These are phyloP conservation scores for Onychostruthus taczanowskii DNA, from an alignment of 2,113 vertebrate species.

Conservation along the genomic window DNA sequence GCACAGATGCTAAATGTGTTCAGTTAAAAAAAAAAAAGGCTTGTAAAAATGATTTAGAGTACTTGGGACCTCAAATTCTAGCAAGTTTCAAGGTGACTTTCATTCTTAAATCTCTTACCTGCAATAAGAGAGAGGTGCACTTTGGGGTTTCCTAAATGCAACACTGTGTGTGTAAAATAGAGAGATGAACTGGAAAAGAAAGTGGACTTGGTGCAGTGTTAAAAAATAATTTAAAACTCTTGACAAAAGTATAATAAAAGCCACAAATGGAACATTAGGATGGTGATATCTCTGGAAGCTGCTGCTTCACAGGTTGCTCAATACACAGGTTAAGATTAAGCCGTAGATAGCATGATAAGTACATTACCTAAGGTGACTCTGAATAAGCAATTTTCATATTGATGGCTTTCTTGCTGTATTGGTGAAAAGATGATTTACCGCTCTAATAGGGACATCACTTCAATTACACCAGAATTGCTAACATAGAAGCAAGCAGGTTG, in stretches of 20 bases:
- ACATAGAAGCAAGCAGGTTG: background rate
- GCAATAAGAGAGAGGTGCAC: background rate
- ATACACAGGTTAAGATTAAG: slow-evolving; percentile 28
- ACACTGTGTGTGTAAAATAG: background rate
- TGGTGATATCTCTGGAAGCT: background rate
- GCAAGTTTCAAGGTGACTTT: background rate
- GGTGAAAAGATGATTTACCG: slow-evolving; percentile 52
- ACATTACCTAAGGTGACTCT: slow-evolving; percentile 40
- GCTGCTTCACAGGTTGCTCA: background rate
- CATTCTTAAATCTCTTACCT: background rate
- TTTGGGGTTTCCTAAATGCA: background rate
- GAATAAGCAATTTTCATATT: slow-evolving; percentile 61
- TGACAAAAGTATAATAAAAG: background rate
- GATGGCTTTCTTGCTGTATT: slow-evolving; percentile 55
- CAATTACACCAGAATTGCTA: slow-evolving; percentile 54
- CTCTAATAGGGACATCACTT: slow-evolving; percentile 35
- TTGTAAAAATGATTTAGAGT: background rate
- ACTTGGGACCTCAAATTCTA: background rate
- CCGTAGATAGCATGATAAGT: slow-evolving; percentile 3
- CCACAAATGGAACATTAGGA: background rate
- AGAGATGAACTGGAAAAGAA: background rate
- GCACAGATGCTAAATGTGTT: background rate
- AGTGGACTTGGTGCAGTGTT: background rate
- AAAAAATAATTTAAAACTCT: background rate
- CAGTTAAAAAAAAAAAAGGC: background rate